These are phyloP conservation scores for Tetranychus cinnabarinus DNA, from an alignment of 1,140 invertebrate species.

Conservation along the genomic window DNA sequence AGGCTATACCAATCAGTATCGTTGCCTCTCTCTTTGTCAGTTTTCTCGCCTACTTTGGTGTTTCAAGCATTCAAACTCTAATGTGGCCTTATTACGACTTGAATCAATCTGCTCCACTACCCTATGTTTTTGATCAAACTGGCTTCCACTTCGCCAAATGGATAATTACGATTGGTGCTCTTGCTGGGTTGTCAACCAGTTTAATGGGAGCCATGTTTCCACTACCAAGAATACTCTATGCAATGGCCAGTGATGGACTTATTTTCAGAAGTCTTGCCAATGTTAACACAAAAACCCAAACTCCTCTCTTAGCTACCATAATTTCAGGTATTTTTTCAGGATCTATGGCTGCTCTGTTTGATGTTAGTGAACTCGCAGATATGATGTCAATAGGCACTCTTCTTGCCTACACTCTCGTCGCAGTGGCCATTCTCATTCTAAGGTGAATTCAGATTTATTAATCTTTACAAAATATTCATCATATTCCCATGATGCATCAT, in stretches of 20 bases:
- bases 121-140: conserved; percentile 40
- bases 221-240: conserved; percentile 76
- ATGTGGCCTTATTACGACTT: conserved; percentile 55
- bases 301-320: conserved; percentile 54
- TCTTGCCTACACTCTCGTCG: conserved; percentile 63
- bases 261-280: conserved; percentile 40
- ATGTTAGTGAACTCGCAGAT: conserved; percentile 62
- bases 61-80: conserved; percentile 63
- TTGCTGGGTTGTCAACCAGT: conserved; percentile 45
- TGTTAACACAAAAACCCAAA: conserved; percentile 35
- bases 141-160: conserved; percentile 43
- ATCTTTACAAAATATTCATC: not conserved
- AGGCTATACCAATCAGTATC: conserved; percentile 61
- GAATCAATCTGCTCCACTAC: conserved; percentile 33
- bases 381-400: conserved; percentile 83
- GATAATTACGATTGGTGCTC: conserved; percentile 47
- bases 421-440: conserved; percentile 59
- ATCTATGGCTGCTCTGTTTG: conserved; percentile 59
- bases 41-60: conserved; percentile 56
- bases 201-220: conserved; percentile 92
- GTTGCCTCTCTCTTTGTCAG: conserved; percentile 50
- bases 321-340: conserved; percentile 45
- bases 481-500: not conserved
- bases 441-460: conserved; percentile 14
- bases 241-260: conserved; percentile 77